Evolutionary conservation across 1,140 invertebrate species (phyloP), one percentile per base, ranked within the genome.

Genomic region (Zaprionus davidi): DNA sequence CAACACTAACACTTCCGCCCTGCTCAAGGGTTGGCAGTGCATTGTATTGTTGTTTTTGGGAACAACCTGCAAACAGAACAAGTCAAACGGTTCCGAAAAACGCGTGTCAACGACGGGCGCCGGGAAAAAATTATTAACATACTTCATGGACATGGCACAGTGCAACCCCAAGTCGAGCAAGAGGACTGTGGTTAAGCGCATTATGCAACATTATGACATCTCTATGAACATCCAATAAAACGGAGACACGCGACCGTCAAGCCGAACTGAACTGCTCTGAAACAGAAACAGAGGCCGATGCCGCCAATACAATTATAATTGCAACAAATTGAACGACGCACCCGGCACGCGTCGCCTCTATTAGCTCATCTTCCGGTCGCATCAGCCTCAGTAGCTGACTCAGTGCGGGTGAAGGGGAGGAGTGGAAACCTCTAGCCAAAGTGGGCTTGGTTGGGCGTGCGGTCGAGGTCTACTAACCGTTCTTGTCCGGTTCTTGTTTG

Each of bases 291-390:
- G 13, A 12, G 13, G 36, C 41, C 38, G 38, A 41, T 22, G 58
- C 70, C 20, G 67, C 59, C 71, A 85, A 85, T 85, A 85, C 82
- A 85, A 85, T 85, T 87, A 85, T 85, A 87, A 87, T 87, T 87
- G 83, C 81, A 79, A 76, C 83, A 87, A 87, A 87, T 87, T 87
- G 84, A 83, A 88, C 84, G 83, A 53, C 84, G 83, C 56, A 73
- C 22, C 24, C 65, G 80, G 57, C 83, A 87, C 83, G 83, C 83
- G 83, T 46, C 74, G 17, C 20, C 46, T 51, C 49, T 59, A 80
- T 82, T 87, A 69, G 83, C 72, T 73, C 81, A 83, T 83, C 84
- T 78, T 83, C 80, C 84, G 85, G 81, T 83, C 22, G 58, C 24
- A 38, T 24, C 68, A 57, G 36, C 24, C 38, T 53, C 57, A 51